phyloP scores from a whole-genome alignment of 2,113 vertebrate genomes.

The Xyliphius kryptos region DNA sequence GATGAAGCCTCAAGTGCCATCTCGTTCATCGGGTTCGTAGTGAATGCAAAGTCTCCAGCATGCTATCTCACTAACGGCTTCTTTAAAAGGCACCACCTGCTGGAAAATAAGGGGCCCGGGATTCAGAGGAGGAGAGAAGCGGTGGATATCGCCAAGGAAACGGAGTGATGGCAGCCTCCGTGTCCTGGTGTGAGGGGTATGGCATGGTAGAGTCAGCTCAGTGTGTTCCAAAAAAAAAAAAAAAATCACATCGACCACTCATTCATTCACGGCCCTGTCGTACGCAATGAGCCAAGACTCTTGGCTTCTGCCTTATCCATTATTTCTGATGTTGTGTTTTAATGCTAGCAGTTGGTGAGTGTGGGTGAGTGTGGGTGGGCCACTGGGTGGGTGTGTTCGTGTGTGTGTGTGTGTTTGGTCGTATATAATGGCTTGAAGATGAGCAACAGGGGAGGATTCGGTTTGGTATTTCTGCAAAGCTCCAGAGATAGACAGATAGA shows the following conservation, averaged over 20 bases:
- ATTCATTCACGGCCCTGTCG: conserved; percentile 23
- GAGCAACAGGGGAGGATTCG: conserved; percentile 58
- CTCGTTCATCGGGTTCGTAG: conserved; percentile 33
- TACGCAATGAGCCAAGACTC: conserved; percentile 36
- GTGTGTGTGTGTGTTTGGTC: conserved; percentile 20
- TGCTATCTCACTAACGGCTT: conserved; percentile 62
- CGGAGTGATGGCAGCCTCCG: conserved; percentile 53
- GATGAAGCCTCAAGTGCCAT: conserved; percentile 14
- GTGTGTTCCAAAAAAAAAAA: conserved; percentile 29
- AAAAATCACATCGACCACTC: conserved; percentile 32
- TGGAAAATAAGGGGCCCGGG: conserved; percentile 48
- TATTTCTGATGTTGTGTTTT: conserved; percentile 24
- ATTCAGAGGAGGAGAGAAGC: conserved; percentile 51
- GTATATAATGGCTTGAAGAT: conserved; percentile 17
- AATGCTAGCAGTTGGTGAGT: conserved; percentile 27
- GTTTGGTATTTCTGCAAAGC: conserved; percentile 67
- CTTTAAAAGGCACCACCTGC: conserved; percentile 64
- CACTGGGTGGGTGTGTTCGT: not conserved
- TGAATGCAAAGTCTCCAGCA: conserved; percentile 63
- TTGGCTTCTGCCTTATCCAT: conserved; percentile 15
- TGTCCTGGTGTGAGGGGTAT: conserved; percentile 47
- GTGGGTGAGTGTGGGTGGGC: too few species aligned
- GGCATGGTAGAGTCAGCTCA: conserved; percentile 31
- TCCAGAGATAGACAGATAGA: too few species aligned
- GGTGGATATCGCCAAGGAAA: conserved; percentile 56